Percentiles rank a stretch among this genome's conserved stretches.
Conservation (phyloP, 2,888 invertebrate genomes). For the Rhagonycha lutea region DNA sequence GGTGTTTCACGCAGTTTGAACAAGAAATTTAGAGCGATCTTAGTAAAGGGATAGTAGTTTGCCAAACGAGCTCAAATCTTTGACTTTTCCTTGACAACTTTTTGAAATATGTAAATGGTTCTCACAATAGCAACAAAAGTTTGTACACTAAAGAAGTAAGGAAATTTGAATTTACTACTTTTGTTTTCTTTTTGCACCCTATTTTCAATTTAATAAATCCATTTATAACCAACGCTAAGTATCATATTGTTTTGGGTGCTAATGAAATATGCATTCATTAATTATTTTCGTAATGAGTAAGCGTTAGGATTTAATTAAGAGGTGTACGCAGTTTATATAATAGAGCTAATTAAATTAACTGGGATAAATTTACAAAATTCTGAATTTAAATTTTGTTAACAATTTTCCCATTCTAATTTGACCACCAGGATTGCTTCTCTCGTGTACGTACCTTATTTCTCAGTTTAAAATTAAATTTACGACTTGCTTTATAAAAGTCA, state of each 20-base stretch:
- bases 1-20: conserved; percentile 13
- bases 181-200: neutral
- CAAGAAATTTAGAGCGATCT: conserved; percentile 13
- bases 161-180: neutral
- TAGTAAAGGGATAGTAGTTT: conserved; percentile 5
- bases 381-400: neutral
- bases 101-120: conserved; percentile 1
- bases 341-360: neutral
- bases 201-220: neutral
- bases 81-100: neutral
- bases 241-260: neutral
- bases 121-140: neutral
- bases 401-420: neutral
- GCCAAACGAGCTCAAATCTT: neutral
- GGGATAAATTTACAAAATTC: neutral
- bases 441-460: neutral
- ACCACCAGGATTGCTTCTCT: neutral
- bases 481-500: neutral
- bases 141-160: neutral
- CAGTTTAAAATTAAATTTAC: neutral
- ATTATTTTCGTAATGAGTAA: conserved; percentile 1
- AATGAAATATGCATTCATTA: neutral
- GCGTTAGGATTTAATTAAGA: conserved; percentile 1
- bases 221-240: neutral
- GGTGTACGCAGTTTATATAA: conserved; percentile 1